Base-by-base conservation (phyloP, 53 echinoderm and acorn worm species). In the Actinopyga echinites region DNA sequence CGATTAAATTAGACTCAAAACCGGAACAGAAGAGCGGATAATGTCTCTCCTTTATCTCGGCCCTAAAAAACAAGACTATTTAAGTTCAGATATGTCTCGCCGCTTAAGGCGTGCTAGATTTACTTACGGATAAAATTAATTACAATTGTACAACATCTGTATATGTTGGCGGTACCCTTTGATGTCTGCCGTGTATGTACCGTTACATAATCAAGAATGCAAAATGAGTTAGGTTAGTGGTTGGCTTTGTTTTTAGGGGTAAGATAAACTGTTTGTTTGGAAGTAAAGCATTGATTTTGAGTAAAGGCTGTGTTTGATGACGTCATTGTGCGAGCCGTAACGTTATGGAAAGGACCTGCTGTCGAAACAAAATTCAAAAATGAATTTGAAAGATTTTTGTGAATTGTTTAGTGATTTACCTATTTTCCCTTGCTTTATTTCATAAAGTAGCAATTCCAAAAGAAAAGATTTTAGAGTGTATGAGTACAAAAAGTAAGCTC, bases 241-340 rank as follows among this genome's bases (percentile, higher is more conserved):
- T 36, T 68, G 35, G 32, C 17, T 68, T 33, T 68, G 33, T 68
- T 68, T 68, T 68, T 30, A 6, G 34, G 3, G 32, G 37, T 68
- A 68, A 31, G 68, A 68, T 68, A 68, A 68, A 38, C 21, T 68
- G 68, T 68, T 68, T 68, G 21, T 68, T 49, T 49, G 49, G 49
- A 49, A 49, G 49, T 15, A 49, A 44, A 49, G 49, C 49, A 15
- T 49, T 49, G 49, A 1, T n/a, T 0, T 17, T 15, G 49, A 15
- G 17, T 49, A 49, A 15, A 49, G 17, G 0, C 15, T 20, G 21
- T 8, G 13, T 64, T 8, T 6, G 21, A 33, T 64, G 49, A 49
- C 49, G 49, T 49, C 49, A 49, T 15, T 17, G 49, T 49, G 1
- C 9, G 17, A 15, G 17, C 0, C 13, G 17, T 15, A 49, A 49